A percentile compares a stretch with the other conserved stretches of the same genome.
Evolutionary conservation across 1,140 invertebrate genomes (phyloP).

Genomic region (Pseudomyrmex flavicornis): DNA sequence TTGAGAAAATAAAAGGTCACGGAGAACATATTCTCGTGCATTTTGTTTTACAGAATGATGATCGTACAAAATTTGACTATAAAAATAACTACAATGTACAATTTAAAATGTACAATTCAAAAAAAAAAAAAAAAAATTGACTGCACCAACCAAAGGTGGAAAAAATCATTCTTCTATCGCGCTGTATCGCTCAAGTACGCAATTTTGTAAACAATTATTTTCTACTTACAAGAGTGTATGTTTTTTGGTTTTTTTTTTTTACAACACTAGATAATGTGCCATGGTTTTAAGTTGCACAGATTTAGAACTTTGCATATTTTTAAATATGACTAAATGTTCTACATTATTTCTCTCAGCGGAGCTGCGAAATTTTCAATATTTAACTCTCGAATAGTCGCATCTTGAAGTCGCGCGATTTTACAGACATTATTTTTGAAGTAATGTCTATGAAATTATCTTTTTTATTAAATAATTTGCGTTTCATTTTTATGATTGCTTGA

Average conservation of each 20-base stretch:
- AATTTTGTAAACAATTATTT: constrained; percentile 39
- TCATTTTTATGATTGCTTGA: too few species aligned
- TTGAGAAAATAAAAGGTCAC: not conserved
- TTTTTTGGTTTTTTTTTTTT: too few species aligned
- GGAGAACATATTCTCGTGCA: not conserved
- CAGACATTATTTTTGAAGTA: too few species aligned
- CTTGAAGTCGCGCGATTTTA: too few species aligned
- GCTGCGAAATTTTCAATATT: too few species aligned
- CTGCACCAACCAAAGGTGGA: constrained; percentile 29
- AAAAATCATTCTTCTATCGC: constrained; percentile 32
- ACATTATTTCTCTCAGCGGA: constrained; percentile 4
- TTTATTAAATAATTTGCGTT: too few species aligned
- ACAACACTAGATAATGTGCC: too few species aligned
- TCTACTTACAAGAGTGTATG: constrained; percentile 21
- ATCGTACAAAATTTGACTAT: constrained; percentile 6
- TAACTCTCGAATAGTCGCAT: too few species aligned
- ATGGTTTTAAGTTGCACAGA: not conserved
- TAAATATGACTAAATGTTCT: constrained; percentile 9
- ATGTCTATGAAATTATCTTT: too few species aligned
- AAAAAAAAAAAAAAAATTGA: not conserved
- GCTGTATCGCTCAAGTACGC: constrained; percentile 47
- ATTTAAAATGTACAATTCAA: too few species aligned
- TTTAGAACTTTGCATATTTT: not conserved
- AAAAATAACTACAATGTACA: too few species aligned
- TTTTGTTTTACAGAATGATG: not conserved